Evolutionary conservation across 2,113 vertebrate genomes (phyloP).

Genomic region (Coptodon bakossiorum): DNA sequence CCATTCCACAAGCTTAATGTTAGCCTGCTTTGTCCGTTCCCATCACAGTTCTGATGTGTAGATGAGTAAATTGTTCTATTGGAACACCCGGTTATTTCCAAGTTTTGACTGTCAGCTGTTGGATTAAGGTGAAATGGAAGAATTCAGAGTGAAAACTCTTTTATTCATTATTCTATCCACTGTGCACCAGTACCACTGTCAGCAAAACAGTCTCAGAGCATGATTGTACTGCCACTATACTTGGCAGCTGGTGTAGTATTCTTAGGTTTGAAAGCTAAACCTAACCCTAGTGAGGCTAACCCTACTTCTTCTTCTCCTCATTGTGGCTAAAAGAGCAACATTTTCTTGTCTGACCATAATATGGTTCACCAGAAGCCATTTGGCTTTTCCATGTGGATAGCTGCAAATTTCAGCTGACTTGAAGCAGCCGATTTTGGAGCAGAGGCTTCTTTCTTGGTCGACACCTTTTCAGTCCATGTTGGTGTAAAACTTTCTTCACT

Average conservation of each 20-base stretch:
- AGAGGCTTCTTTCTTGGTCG: neutral
- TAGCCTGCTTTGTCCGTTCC: neutral
- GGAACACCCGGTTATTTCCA: fast-evolving
- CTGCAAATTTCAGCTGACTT: neutral
- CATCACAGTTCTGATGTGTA: neutral
- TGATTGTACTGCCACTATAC: fast-evolving
- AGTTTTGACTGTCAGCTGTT: neutral
- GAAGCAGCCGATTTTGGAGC: neutral
- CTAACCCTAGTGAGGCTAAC: neutral
- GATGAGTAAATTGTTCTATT: neutral
- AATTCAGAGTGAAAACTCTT: neutral
- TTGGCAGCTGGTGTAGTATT: neutral
- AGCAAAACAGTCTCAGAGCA: neutral
- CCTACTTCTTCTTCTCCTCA: neutral
- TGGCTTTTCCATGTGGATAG: fast-evolving
- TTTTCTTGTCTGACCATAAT: fast-evolving
- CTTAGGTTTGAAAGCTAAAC: neutral
- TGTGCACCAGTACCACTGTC: neutral
- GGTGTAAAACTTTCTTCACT: neutral
- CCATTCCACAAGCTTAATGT: neutral
- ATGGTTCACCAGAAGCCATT: neutral
- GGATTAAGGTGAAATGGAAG: neutral
- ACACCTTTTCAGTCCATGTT: neutral
- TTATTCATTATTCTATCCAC: neutral
- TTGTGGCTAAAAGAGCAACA: neutral